Evolutionary conservation across 1,140 invertebrate species (phyloP).

Genomic region (Hydropsyche tenuis): DNA sequence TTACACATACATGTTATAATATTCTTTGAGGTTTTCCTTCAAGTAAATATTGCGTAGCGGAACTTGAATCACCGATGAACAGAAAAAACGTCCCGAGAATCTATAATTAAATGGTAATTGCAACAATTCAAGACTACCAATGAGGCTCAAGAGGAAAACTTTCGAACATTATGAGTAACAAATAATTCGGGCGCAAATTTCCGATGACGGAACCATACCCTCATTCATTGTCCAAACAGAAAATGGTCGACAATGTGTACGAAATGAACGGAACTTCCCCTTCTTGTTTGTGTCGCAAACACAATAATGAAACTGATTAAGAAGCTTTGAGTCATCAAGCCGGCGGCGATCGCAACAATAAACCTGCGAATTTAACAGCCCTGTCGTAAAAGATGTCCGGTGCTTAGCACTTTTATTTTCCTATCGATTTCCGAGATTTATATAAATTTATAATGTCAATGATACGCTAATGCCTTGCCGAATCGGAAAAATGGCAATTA

Average conservation of each 20-base stretch:
- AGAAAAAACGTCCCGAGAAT: neutral
- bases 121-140: neutral
- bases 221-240: too few relatives aligned
- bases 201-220: too few relatives aligned
- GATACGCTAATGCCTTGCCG: too few relatives aligned
- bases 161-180: too few relatives aligned
- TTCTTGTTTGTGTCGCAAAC: constrained; percentile 25
- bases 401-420: too few relatives aligned
- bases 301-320: constrained; percentile 50
- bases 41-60: neutral
- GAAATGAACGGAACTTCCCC: constrained; percentile 10
- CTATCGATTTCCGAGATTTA: too few relatives aligned
- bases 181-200: too few relatives aligned
- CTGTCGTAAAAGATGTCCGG: constrained; percentile 35
- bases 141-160: constrained; percentile 1
- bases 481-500: too few relatives aligned
- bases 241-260: neutral
- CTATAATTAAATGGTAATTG: neutral
- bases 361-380: constrained; percentile 30
- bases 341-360: constrained; percentile 40
- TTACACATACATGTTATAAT: neutral
- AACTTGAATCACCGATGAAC: neutral
- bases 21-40: neutral
- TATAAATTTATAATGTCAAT: too few relatives aligned
- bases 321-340: constrained; percentile 41